phyloP scores from a whole-genome alignment of 1,140 invertebrate species.

The Helicoverpa zea region DNA sequence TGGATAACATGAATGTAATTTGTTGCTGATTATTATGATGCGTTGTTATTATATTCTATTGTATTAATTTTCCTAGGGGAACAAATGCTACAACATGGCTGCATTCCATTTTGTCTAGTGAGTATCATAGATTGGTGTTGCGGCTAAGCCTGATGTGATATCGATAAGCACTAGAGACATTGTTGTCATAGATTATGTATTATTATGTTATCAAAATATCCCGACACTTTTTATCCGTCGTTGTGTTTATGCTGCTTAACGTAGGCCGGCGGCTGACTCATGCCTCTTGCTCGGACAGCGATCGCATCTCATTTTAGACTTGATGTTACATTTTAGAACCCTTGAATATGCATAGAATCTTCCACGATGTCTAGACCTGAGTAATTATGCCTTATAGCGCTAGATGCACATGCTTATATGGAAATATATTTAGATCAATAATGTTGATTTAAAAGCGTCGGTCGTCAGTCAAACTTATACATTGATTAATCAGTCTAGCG shows the following conservation, averaged over 20 bases:
- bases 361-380: constrained; percentile 9
- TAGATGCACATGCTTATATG: constrained; percentile 24
- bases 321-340: neutral
- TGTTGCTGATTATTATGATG: neutral
- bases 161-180: neutral
- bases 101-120: constrained; percentile 19
- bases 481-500: constrained; percentile 39
- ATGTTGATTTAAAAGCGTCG: constrained; percentile 31
- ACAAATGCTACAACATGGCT: constrained; percentile 19
- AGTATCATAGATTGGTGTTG: constrained; percentile 35
- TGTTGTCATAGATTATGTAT: neutral
- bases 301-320: constrained; percentile 16
- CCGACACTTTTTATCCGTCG: neutral
- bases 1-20: neutral
- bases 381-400: constrained; percentile 9
- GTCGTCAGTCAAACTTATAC: constrained; percentile 33
- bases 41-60: neutral
- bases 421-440: constrained; percentile 38
- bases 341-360: constrained; percentile 6
- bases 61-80: constrained; percentile 40
- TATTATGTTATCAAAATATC: constrained; percentile 17
- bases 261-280: constrained; percentile 17
- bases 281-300: neutral
- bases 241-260: constrained; percentile 17
- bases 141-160: neutral